phyloP scores from a whole-genome alignment of 2,113 vertebrate genomes.

The Notarius quadriscutis region DNA sequence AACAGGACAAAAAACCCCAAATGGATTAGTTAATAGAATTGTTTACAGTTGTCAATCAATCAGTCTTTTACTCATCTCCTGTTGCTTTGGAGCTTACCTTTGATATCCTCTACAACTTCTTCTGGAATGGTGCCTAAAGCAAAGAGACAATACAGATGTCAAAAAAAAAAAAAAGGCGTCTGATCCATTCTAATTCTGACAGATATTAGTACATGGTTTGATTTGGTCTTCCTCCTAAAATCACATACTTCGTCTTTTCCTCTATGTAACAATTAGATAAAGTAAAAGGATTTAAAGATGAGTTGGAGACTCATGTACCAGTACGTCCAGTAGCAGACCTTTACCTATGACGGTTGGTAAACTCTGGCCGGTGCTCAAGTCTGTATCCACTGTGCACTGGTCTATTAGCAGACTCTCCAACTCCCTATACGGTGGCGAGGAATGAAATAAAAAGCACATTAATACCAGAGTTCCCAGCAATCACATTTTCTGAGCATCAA shows the following conservation, averaged over 20 bases:
- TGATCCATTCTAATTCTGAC: no score
- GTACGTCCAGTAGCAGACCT: slow-evolving; percentile 10
- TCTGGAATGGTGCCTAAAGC: slow-evolving; percentile 85
- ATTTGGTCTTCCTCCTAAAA: not conserved
- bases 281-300: not conserved
- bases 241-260: not conserved
- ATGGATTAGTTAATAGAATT: not conserved
- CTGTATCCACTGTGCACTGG: slow-evolving; percentile 89
- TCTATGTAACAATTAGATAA: not conserved
- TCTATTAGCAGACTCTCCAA: slow-evolving; percentile 84
- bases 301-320: not conserved
- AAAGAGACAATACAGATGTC: not conserved
- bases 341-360: slow-evolving; percentile 88
- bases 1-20: not conserved
- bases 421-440: slow-evolving; percentile 74
- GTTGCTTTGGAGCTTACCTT: slow-evolving; percentile 75
- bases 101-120: slow-evolving; percentile 94
- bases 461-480: not conserved
- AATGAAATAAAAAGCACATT: not conserved
- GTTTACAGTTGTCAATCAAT: not conserved
- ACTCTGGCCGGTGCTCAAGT: slow-evolving; percentile 82
- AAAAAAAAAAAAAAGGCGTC: not conserved
- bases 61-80: not conserved
- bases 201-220: not conserved
- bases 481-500: not conserved